Conservation (phyloP, 2,797 vertebrate species). For the Hydrophis major region DNA sequence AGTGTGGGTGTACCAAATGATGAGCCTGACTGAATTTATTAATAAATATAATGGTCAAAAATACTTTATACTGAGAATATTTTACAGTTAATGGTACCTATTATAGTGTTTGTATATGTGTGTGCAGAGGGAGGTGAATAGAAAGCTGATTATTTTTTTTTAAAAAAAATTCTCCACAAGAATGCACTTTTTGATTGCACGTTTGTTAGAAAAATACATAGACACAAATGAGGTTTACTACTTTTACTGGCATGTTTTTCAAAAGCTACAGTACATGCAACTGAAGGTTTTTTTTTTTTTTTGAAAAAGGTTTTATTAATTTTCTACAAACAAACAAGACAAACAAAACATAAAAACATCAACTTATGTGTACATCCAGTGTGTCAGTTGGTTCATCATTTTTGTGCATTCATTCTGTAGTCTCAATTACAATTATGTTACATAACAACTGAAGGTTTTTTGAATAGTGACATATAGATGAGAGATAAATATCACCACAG, state of each 20-base stretch:
- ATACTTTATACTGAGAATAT: background rate
- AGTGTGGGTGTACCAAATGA: background rate
- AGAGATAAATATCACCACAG: background rate
- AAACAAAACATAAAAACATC: no score
- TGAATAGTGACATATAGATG: background rate
- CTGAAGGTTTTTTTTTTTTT: background rate
- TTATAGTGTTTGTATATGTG: background rate
- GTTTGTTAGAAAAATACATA: background rate
- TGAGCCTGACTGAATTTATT: background rate
- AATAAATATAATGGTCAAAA: background rate
- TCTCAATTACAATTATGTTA: no score
- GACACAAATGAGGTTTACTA: background rate
- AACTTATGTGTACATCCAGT: no score
- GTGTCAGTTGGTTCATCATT: no score
- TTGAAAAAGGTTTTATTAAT: no score
- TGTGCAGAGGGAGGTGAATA: background rate
- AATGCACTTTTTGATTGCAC: background rate
- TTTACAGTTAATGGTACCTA: background rate
- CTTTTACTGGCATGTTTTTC: background rate
- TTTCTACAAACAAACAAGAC: no score
- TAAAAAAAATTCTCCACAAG: background rate
- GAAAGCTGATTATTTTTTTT: background rate
- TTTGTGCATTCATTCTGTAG: no score
- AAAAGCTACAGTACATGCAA: background rate
- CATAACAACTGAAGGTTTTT: background rate